Evolutionary conservation across 2,113 vertebrate species (phyloP).

Genomic region (Peromyscus leucopus): DNA sequence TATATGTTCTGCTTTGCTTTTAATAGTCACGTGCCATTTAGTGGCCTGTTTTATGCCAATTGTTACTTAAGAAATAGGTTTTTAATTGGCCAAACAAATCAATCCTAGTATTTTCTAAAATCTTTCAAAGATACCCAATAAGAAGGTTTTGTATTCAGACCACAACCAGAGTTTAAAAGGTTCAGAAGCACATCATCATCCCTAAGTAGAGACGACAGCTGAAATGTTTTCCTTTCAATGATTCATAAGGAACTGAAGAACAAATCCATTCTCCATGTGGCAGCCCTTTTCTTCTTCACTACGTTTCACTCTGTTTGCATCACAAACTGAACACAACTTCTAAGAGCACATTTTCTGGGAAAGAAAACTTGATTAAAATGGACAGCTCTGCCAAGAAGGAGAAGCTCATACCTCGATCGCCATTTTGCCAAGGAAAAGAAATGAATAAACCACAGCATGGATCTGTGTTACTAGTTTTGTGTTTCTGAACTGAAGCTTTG

Average conservation of each 20-base stretch:
- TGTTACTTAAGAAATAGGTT: constrained; percentile 6
- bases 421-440: constrained; percentile 11
- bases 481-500: constrained; percentile 34
- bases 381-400: constrained; percentile 53
- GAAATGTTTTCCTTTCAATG: constrained; percentile 52
- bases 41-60: background rate
- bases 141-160: constrained; percentile 25
- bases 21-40: background rate
- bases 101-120: background rate
- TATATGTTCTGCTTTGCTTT: background rate
- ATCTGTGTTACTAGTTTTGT: background rate
- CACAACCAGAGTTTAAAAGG: constrained; percentile 11
- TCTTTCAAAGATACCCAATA: background rate
- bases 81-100: background rate
- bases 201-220: background rate
- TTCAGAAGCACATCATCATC: constrained; percentile 22
- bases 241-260: constrained; percentile 68
- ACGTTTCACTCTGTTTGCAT: constrained; percentile 54
- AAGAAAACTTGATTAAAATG: constrained; percentile 58
- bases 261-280: constrained; percentile 3
- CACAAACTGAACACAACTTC: constrained; percentile 48
- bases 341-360: constrained; percentile 5
- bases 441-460: constrained; percentile 38
- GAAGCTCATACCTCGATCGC: background rate
- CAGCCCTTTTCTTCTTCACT: constrained; percentile 28